A percentile compares a stretch with the other conserved stretches of the same genome.
phyloP scores from a whole-genome alignment of 2,797 vertebrate species.

The Oophaga sylvatica region DNA sequence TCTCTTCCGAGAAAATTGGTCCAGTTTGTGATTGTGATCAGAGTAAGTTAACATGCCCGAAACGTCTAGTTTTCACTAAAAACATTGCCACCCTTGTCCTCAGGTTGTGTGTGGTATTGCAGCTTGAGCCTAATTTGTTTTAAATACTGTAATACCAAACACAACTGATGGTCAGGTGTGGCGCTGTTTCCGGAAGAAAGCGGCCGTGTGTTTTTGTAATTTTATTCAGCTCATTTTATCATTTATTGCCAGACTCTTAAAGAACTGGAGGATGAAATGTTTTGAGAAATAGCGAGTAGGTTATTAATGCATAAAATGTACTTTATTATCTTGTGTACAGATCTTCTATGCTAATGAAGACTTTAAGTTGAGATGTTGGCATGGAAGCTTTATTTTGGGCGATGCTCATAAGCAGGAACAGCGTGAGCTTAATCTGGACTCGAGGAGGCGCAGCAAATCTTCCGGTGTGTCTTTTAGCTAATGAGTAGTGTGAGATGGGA shows the following conservation, averaged over 20 bases:
- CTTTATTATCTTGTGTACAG: not conserved
- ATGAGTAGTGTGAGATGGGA: constrained; percentile 49
- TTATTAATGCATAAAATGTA: not conserved
- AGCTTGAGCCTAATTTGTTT: too few relatives aligned
- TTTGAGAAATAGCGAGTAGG: not conserved
- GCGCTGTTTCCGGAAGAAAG: not conserved
- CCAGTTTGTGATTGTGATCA: too few relatives aligned
- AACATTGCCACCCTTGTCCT: not conserved
- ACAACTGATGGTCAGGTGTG: not conserved
- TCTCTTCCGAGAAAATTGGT: too few relatives aligned
- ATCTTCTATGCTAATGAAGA: constrained; percentile 10
- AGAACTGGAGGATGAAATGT: not conserved
- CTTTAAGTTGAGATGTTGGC: constrained; percentile 6
- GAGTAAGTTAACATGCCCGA: too few relatives aligned
- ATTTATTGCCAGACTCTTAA: not conserved
- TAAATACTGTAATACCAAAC: not conserved
- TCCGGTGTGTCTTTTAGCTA: constrained; percentile 46
- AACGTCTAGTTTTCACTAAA: not conserved
- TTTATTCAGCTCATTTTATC: not conserved
- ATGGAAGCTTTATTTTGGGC: not conserved
- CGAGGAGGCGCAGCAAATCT: constrained; percentile 41
- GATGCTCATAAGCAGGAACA: constrained; percentile 11
- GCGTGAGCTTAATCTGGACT: constrained; percentile 37
- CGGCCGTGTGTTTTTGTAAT: not conserved
- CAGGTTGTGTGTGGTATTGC: too few relatives aligned